Evolutionary conservation across 2,113 vertebrate species (phyloP), one percentile per base, ranked within the genome.

Genomic region (Muscicapa adusta): DNA sequence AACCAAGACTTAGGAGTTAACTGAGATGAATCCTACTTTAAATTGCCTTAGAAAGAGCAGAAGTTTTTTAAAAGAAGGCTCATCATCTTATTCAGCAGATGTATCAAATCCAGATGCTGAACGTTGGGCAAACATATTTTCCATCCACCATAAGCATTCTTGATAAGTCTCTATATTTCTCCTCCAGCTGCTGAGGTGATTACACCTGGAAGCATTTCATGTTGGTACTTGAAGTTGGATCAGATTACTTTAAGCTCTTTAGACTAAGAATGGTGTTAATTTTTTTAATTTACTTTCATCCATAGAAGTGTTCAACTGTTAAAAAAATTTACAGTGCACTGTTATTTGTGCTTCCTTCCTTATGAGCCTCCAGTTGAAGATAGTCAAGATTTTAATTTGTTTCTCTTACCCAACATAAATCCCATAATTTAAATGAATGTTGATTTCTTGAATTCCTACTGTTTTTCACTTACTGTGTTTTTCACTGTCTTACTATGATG

Each of bases 201-300:
- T 68, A 53, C 5, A 73, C 13, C 3, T 29, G 5, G 3, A 76
- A 38, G 3, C n/a, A 34, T 76, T 63, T 68, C 0, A 31, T 72
- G 67, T 76, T 70, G 26, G 6, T 56, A 34, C 24, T 31, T 86
- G 26, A 83, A 48, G 9, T 53, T 48, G 68, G 18, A 48, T 31
- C 12, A 71, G 14, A 68, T 72, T 18, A 47, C 16, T 65, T 60
- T 28, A 88, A 56, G 2, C 5, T 68, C 20, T 60, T 80, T 53
- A 61, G 24, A 38, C 6, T 51, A 38, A 5, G 50, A 60, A 3
- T 58, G 33, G 4, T 34, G 14, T 5, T 3, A 0, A 0, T 50
- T 57, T 63, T 28, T 9, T 3, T 2, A 25, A 50, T 51, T 54
- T 18, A 2, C 25, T 83, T 70, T n/a, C 1, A 13, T 74, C 10